Conservation (phyloP, 2,113 vertebrate species). For the Oncorhynchus tshawytscha region DNA sequence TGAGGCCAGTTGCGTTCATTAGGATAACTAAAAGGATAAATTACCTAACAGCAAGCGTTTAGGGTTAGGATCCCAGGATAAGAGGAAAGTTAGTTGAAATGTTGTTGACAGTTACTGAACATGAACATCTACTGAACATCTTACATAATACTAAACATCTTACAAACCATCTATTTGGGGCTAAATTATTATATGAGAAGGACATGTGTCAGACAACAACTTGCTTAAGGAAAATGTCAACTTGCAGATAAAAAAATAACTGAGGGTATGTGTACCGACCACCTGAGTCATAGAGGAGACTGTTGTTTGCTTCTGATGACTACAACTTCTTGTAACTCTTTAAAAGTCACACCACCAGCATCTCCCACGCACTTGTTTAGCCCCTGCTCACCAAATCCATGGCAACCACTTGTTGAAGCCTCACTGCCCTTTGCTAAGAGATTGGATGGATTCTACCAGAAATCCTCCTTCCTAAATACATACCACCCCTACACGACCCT, state of each 20-base stretch:
- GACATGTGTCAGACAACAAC: slow-evolving; percentile 27
- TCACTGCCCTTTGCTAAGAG: slow-evolving; percentile 76
- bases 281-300: slow-evolving; percentile 44
- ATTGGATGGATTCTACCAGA: slow-evolving; percentile 70
- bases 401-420: slow-evolving; percentile 78
- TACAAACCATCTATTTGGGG: too few species aligned
- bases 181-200: slow-evolving; percentile 4
- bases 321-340: slow-evolving; percentile 32
- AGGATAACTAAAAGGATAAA: background rate
- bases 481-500: slow-evolving; percentile 2
- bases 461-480: slow-evolving; percentile 61
- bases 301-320: slow-evolving; percentile 11
- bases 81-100: too few species aligned
- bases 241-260: background rate
- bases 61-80: too few species aligned
- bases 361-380: slow-evolving; percentile 47
- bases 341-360: slow-evolving; percentile 54
- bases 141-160: too few species aligned
- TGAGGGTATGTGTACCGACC: slow-evolving; percentile 19
- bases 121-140: too few species aligned
- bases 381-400: slow-evolving; percentile 57
- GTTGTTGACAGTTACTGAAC: too few species aligned
- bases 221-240: too few species aligned
- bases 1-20: background rate
- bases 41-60: background rate